phyloP scores from a whole-genome alignment of 2,888 invertebrate species.

The Lacanobia wlatinum region DNA sequence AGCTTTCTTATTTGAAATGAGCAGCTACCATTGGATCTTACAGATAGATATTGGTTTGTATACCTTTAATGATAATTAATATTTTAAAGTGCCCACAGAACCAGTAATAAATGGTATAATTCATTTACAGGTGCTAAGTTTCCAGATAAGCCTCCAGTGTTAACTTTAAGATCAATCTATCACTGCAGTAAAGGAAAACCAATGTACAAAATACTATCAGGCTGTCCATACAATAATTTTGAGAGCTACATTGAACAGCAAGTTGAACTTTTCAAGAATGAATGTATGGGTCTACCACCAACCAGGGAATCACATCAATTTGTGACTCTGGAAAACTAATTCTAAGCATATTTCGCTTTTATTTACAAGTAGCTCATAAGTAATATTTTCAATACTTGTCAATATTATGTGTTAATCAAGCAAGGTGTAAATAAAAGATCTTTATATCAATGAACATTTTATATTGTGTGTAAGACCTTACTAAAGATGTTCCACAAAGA shows the following conservation, averaged over 20 bases:
- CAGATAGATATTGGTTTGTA: conserved; percentile 89
- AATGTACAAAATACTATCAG: conserved; percentile 81
- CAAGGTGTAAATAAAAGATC: conserved; percentile 52
- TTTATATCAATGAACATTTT: conserved; percentile 29
- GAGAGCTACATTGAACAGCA: conserved; percentile 88
- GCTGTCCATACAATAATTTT: conserved; percentile 86
- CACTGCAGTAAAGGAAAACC: conserved; percentile 87
- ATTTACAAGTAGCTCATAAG: conserved; percentile 11
- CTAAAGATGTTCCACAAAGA: conserved; percentile 16
- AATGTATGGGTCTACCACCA: conserved; percentile 79
- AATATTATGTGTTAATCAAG: neutral
- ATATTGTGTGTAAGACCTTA: conserved; percentile 43
- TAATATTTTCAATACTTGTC: neutral
- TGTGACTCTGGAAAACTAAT: conserved; percentile 77
- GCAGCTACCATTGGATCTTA: conserved; percentile 92
- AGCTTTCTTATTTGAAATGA: conserved; percentile 91
- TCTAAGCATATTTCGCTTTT: neutral
- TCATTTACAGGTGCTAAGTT: conserved; percentile 84
- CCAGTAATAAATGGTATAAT: neutral
- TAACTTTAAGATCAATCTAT: conserved; percentile 91
- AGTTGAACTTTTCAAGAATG: conserved; percentile 87
- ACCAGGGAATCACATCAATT: conserved; percentile 75
- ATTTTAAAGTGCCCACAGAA: neutral
- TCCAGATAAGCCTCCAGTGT: conserved; percentile 89
- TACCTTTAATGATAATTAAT: neutral